Evolutionary conservation across 2,888 invertebrate genomes (phyloP).

Genomic region (Leucophenga maculata): DNA sequence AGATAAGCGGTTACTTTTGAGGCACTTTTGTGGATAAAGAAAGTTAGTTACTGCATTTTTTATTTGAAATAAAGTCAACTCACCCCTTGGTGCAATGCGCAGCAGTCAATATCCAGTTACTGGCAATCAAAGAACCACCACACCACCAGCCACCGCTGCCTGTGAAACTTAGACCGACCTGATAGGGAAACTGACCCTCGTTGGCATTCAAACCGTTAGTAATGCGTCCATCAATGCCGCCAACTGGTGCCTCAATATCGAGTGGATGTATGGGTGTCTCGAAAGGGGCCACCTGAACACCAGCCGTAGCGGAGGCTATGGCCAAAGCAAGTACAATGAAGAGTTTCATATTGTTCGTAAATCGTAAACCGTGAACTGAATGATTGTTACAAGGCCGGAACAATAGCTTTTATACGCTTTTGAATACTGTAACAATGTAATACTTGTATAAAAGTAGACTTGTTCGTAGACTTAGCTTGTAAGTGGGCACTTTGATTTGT

Average conservation of each 20-base stretch:
- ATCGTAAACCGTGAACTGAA: too few relatives aligned
- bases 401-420: too few relatives aligned
- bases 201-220: constrained; percentile 57
- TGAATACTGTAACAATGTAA: too few relatives aligned
- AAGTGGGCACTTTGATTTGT: too few relatives aligned
- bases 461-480: too few relatives aligned
- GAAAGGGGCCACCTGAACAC: background rate
- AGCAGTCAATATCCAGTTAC: constrained; percentile 57
- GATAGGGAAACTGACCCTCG: constrained; percentile 60
- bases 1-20: constrained; percentile 47
- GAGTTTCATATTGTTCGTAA: constrained; percentile 33
- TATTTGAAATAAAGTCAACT: too few relatives aligned
- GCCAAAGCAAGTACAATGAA: constrained; percentile 35
- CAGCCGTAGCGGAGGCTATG: constrained; percentile 54
- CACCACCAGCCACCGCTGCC: constrained; percentile 55
- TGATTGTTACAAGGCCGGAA: too few relatives aligned
- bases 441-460: too few relatives aligned
- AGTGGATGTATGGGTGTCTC: too few relatives aligned
- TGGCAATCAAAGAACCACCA: constrained; percentile 61
- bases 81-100: constrained; percentile 58
- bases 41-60: constrained; percentile 30
- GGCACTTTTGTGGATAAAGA: constrained; percentile 49
- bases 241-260: constrained; percentile 32
- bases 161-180: constrained; percentile 59
- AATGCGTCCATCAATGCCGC: constrained; percentile 55